Evolutionary conservation across 2,797 vertebrate genomes (phyloP), one percentile per base, ranked within the genome.

Genomic region (Tapera naevia): DNA sequence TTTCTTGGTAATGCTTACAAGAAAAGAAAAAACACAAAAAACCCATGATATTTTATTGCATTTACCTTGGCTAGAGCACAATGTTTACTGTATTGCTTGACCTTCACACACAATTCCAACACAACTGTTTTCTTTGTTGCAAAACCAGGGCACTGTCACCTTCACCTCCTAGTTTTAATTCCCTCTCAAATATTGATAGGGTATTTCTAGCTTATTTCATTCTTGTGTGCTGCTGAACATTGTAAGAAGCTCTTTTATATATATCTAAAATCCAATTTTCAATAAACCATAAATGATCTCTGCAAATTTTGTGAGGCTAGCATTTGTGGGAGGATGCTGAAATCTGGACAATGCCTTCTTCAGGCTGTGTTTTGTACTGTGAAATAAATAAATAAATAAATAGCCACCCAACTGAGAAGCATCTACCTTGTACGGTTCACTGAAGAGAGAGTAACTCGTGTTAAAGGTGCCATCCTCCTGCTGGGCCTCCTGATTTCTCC

Each of bases 371-470:
- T 94, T 35, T 80, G 35, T 65, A 30, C 46, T 48, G 75, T 78
- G 39, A 60, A 81, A 83, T 54, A 86, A 91, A 93, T 86, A 93
- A 89, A 84, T 23, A 89, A 76, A 62, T 10, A 57, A 48, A 62
- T 17, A 84, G 21, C 43, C 17, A 8, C 61, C 74, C 80, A 91
- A 80, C 46, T 64, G 66, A 81, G 94, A 95, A 80, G 83, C 71
- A 71, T 88, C 92, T 98, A 98, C 98, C 98, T 98, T 98, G 91
- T 98, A 98, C 0, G 98, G 98, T 96, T 98, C 98, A 78, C 98
- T 98, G 97, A 98, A 98, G 93, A 98, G 98, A 51, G 98, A 98
- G 89, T 98, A 98, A 96, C 97, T 97, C 0, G 65, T 96, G 91
- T 94, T 97, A 95, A 98, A 98, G 0, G 94, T 3, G 62, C 96